Conservation (phyloP, 2,797 vertebrate species). For the Phrynocephalus forsythii region DNA sequence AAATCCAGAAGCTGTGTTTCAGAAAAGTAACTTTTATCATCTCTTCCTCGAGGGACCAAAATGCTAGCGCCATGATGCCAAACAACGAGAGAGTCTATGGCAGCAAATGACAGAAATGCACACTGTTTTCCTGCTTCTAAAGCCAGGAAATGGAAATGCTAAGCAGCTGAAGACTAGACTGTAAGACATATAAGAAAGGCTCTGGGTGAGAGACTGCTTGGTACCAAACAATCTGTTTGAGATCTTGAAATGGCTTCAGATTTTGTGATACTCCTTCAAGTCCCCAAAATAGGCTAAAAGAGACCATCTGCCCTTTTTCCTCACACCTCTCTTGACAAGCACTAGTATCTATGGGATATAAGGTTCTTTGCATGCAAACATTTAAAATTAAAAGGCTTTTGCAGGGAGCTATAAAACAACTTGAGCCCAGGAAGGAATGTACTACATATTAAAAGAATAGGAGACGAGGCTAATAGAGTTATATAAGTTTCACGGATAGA, state of each 20-base stretch:
- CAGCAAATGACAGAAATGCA: neutral
- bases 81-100: neutral
- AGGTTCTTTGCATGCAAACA: slow-evolving; percentile 57
- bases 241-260: neutral
- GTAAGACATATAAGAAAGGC: neutral
- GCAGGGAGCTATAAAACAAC: slow-evolving; percentile 70
- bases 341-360: slow-evolving; percentile 35
- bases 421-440: slow-evolving; percentile 73
- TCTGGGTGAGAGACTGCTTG: neutral
- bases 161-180: neutral
- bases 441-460: slow-evolving; percentile 75
- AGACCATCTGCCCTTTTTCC: neutral
- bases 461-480: slow-evolving; percentile 83
- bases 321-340: slow-evolving; percentile 23
- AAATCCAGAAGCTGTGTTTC: no score
- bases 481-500: slow-evolving; percentile 83
- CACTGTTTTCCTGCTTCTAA: no score
- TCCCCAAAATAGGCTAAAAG: neutral
- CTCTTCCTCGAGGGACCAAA: no score
- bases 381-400: slow-evolving; percentile 74
- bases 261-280: neutral
- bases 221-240: neutral
- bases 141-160: neutral
- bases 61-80: neutral
- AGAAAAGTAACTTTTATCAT: no score